Conservation (phyloP, 2,113 vertebrate genomes). For the Morone chrysops region DNA sequence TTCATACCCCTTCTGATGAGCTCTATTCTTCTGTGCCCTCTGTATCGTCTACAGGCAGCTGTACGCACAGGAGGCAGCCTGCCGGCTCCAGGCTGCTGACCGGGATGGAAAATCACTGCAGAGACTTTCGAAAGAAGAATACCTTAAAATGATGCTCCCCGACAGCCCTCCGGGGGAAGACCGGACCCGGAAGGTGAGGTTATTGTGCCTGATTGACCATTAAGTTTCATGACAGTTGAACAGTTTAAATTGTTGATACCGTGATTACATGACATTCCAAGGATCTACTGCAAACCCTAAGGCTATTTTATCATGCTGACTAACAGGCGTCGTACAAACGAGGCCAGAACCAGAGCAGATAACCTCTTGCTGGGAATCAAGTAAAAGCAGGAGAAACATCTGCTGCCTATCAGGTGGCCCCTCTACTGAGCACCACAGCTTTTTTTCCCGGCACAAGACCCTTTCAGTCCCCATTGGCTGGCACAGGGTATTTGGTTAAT, state of each 20-base stretch:
- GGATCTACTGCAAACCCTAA: constrained; percentile 1
- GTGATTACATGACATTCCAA: constrained; percentile 3
- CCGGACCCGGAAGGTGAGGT: constrained; percentile 90
- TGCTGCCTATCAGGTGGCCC: constrained; percentile 55
- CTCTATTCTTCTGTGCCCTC: constrained; percentile 58
- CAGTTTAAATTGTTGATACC: constrained; percentile 18
- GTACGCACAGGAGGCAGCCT: constrained; percentile 85
- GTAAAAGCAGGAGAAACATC: constrained; percentile 58
- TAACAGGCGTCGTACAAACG: neutral
- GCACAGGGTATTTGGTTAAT: constrained; percentile 65
- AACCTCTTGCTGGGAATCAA: constrained; percentile 43
- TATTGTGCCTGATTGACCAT: neutral
- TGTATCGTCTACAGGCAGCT: constrained; percentile 84
- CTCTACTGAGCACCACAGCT: constrained; percentile 25
- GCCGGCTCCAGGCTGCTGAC: constrained; percentile 82
- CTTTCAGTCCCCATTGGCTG: constrained; percentile 58
- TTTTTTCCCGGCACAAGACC: constrained; percentile 45
- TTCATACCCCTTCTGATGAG: constrained; percentile 48
- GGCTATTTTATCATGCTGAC: constrained; percentile 21
- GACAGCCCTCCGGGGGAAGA: constrained; percentile 88
- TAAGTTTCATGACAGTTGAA: neutral
- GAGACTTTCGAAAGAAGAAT: constrained; percentile 92
- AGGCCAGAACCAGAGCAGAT: constrained; percentile 38
- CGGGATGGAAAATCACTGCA: constrained; percentile 86
- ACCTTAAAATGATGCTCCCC: constrained; percentile 91